Base-by-base conservation (phyloP, 2,797 vertebrate species). In the Lithobates sylvaticus region DNA sequence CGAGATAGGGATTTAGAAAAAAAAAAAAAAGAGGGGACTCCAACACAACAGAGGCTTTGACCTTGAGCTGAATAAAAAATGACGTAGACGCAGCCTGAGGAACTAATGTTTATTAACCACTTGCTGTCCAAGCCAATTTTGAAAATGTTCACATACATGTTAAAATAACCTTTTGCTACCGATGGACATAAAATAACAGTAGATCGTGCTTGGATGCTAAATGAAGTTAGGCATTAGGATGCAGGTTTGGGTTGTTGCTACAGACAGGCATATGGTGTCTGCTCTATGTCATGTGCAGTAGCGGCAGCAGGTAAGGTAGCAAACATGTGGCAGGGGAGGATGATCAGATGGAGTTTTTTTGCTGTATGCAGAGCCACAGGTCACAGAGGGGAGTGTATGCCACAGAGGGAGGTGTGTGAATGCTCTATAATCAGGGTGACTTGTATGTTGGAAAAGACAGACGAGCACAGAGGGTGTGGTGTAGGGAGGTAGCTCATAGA, bases 401-500 rank as follows among this genome's bases (percentile, higher is more conserved):
- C 36, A 27, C n/a, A 12, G 67, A 67, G 54, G 81, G 76, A 80
- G 82, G 86, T 65, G 85, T 58, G 16, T 78, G 76, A 32, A 18
- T 32, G 64, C 50, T 58, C 36, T 36, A 78, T 65, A 82, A 78
- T 78, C 68, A 78, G 68, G 64, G 36, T n/a, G 75, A 42, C 75
- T 87, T 1, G 23, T 58, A 87, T 64, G 76, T 67, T 77, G 86
- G 29, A 12, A 32, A 76, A 34, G 34, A 2, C n/a, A 54, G n/a
- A 34, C 47, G 18, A 72, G 76, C 39, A 39, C 5, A 80, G 86
- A 87, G 76, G 86, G 86, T 87, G 86, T 84, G 86, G 70, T 68
- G 84, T 70, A 79, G 81, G 81, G 81, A 87, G 86, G 86, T 44
- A 69, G 81, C 58, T 50, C 27, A 34, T n/a, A 78, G 69, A 74